Conservation (phyloP, 2,888 invertebrate species). For the Megastigmus dorsalis region DNA sequence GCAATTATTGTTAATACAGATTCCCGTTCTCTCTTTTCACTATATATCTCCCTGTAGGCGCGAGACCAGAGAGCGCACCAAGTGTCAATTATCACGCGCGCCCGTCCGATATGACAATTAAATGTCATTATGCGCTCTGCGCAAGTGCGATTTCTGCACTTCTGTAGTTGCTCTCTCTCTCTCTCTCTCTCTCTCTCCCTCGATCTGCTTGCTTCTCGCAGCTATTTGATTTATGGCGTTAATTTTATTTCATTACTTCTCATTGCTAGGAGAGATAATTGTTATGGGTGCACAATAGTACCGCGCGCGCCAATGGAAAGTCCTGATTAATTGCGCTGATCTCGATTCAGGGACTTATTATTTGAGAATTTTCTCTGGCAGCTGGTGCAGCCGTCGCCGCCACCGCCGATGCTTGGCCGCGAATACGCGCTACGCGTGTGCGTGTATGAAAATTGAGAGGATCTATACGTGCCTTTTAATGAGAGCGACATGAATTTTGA, state of each 20-base stretch:
- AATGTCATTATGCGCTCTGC: slow-evolving; percentile 42
- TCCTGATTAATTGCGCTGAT: slow-evolving; percentile 23
- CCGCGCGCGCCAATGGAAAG: slow-evolving; percentile 1
- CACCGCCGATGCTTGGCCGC: too few relatives aligned
- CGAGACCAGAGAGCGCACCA: background rate
- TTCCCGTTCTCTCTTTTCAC: background rate
- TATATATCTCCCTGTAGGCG: background rate
- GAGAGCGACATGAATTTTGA: slow-evolving; percentile 8
- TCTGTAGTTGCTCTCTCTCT: background rate
- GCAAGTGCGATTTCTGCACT: background rate
- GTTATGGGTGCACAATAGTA: too few relatives aligned
- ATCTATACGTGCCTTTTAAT: slow-evolving; percentile 21
- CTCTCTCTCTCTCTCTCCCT: background rate
- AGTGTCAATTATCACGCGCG: slow-evolving; percentile 48
- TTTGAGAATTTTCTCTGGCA: background rate
- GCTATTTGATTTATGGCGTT: slow-evolving; percentile 35
- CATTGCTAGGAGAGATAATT: slow-evolving; percentile 16
- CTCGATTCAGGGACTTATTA: slow-evolving; percentile 28
- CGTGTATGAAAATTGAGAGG: too few relatives aligned
- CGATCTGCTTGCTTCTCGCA: background rate
- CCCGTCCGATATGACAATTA: slow-evolving; percentile 47
- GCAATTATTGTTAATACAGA: slow-evolving; percentile 52
- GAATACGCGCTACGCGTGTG: too few relatives aligned
- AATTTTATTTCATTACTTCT: slow-evolving; percentile 41
- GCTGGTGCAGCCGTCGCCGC: too few relatives aligned